Base-by-base conservation (phyloP, 2,113 vertebrate genomes). In the Zapornia atra region DNA sequence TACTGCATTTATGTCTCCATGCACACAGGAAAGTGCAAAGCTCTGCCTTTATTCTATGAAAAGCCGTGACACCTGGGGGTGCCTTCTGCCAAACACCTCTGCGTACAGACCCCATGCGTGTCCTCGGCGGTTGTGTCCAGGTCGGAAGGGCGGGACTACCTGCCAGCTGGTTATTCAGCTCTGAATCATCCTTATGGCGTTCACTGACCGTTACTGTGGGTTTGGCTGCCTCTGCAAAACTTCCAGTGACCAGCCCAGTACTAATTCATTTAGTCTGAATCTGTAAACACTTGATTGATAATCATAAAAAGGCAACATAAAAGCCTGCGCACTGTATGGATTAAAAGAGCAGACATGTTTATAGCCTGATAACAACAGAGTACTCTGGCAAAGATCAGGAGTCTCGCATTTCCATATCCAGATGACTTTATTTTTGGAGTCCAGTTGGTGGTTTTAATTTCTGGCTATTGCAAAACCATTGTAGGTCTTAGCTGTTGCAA, bases 381-480 rank as follows among this genome's bases (percentile, higher is more conserved):
- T 42, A 72, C 59, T 94, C 92, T 96, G 94, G 94, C 94, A 82
- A 69, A 91, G 70, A 94, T 92, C 81, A 66, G 77, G 53, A 86
- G 89, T 96, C 81, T 96, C 73, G 10, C 40, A 92, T 96, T 95
- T 94, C 92, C 70, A 20, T 92, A 80, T 94, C 96, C 96, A 97
- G 91, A 94, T 93, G 88, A 92, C 34, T 95, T 96, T 97, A 95
- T 96, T 96, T 97, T 96, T 96, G 91, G 94, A 95, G 88, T 96
- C 92, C 86, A 51, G 57, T 96, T 92, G 73, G 90, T 96, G 94
- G 91, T 94, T 97, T 95, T 91, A 80, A 77, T 91, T 96, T 95
- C 92, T 96, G 94, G 86, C 92, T 93, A 5, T 96, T 97, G 95
- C 95, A 96, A 97, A 95, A 96, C 73, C 91, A 61, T 84, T 46